A percentile compares a stretch with the other conserved stretches of the same genome.
phyloP scores from a whole-genome alignment of 1,140 invertebrate genomes.

The Drosophila equinoxialis region DNA sequence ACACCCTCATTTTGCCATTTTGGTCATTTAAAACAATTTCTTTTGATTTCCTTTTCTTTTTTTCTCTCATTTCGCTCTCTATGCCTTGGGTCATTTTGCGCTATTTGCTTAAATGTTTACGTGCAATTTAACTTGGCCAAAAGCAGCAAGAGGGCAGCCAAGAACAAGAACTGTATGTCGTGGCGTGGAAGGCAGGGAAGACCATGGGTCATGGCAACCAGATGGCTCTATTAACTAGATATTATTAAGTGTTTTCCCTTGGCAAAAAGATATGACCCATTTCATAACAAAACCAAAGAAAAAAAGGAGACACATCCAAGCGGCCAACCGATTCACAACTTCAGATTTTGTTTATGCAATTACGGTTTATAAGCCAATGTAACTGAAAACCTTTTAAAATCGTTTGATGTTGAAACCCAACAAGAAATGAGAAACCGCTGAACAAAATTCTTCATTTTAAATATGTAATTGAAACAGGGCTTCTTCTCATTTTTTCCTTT shows the following conservation, averaged over 20 bases:
- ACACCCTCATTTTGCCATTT: constrained; percentile 17
- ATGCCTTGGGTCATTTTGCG: constrained; percentile 23
- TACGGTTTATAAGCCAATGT: background rate
- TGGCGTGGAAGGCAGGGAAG: background rate
- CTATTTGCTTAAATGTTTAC: constrained; percentile 58
- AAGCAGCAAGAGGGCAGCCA: too few relatives aligned
- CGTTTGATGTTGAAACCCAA: background rate
- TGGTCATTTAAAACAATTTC: constrained; percentile 72
- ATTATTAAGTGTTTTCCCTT: constrained; percentile 1
- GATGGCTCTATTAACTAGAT: constrained; percentile 46
- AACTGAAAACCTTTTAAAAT: background rate
- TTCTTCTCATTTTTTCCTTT: too few relatives aligned
- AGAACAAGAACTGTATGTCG: too few relatives aligned
- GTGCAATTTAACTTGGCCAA: constrained; percentile 50
- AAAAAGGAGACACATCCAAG: background rate
- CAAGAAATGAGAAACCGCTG: background rate
- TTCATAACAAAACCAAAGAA: background rate
- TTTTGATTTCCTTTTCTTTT: constrained; percentile 65
- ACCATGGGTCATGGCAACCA: constrained; percentile 33
- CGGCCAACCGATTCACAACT: background rate
- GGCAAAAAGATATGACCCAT: background rate
- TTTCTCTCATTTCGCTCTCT: constrained; percentile 2
- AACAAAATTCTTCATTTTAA: too few relatives aligned
- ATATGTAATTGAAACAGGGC: too few relatives aligned
- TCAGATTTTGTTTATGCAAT: background rate